These are phyloP conservation scores for Podarcis lilfordi DNA, from an alignment of 2,797 vertebrate species.

Conservation along the genomic window DNA sequence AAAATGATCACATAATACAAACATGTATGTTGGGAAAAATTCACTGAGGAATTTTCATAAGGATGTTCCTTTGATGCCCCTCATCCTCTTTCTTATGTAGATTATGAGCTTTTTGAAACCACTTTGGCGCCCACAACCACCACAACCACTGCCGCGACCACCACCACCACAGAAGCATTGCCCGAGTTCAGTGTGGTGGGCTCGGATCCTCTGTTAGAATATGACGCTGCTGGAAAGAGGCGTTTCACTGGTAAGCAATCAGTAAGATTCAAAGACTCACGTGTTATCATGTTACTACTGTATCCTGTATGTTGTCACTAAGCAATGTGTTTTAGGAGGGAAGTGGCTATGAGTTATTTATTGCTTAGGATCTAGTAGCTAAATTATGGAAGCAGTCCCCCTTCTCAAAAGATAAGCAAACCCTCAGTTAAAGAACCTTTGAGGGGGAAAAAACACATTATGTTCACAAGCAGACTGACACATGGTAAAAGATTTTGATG, in stretches of 20 bases:
- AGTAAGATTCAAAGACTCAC: background rate
- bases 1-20: too few species aligned
- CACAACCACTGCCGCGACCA: conserved; percentile 43
- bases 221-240: conserved; percentile 90
- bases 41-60: too few species aligned
- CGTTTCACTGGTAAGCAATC: conserved; percentile 91
- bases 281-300: background rate
- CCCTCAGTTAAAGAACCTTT: background rate
- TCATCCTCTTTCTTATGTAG: conserved; percentile 61
- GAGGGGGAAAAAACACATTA: background rate
- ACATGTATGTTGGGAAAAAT: too few species aligned
- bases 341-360: too few species aligned
- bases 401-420: background rate
- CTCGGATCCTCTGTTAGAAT: conserved; percentile 84
- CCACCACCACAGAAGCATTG: conserved; percentile 59
- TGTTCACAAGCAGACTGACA: background rate
- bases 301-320: too few species aligned
- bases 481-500: background rate
- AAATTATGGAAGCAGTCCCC: background rate
- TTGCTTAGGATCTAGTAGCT: background rate
- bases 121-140: conserved; percentile 72
- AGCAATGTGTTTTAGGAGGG: too few species aligned
- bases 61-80: conserved; percentile 33
- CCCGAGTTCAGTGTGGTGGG: conserved; percentile 68
- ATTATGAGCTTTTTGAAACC: conserved; percentile 81